A percentile compares a stretch with the other conserved stretches of the same genome.
Conservation (phyloP, 1,140 invertebrate species). For the Drosophila athabasca region DNA sequence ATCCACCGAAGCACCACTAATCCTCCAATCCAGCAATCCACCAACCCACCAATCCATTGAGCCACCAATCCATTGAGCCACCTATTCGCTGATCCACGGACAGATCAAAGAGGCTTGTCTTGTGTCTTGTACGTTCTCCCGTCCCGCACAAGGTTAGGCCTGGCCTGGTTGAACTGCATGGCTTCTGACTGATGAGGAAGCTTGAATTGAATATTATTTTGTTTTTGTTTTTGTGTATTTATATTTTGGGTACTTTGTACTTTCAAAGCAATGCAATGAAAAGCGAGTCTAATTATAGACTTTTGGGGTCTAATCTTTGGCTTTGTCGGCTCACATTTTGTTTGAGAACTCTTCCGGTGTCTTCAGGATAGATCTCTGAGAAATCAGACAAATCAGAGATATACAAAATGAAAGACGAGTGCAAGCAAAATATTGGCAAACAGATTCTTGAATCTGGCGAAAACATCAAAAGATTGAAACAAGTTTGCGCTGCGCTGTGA, state of each 20-base stretch:
- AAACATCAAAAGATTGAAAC: conserved; percentile 56
- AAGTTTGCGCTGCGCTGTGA: conserved; percentile 58
- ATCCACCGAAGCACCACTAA: conserved; percentile 19
- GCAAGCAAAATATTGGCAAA: conserved; percentile 2
- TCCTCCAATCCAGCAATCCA: no score
- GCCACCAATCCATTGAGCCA: no score
- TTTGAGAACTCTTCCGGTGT: no score
- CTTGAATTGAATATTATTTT: conserved; percentile 24
- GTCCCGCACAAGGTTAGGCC: conserved; percentile 30
- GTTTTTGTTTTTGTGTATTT: neutral
- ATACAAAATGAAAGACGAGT: no score
- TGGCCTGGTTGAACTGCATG: conserved; percentile 17
- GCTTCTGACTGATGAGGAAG: conserved; percentile 60
- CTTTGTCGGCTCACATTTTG: no score
- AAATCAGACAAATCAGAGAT: no score
- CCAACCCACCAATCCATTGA: no score
- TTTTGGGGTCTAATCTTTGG: no score
- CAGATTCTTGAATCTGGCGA: conserved; percentile 55
- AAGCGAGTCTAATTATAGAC: conserved; percentile 41
- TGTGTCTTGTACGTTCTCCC: neutral
- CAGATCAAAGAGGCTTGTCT: conserved; percentile 18
- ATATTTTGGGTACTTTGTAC: conserved; percentile 7
- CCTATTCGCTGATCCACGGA: no score
- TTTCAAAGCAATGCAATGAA: conserved; percentile 49
- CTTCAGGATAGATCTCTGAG: no score